These are phyloP conservation scores for Chaenocephalus aceratus DNA, from an alignment of 2,113 vertebrate genomes.

Conservation along the genomic window DNA sequence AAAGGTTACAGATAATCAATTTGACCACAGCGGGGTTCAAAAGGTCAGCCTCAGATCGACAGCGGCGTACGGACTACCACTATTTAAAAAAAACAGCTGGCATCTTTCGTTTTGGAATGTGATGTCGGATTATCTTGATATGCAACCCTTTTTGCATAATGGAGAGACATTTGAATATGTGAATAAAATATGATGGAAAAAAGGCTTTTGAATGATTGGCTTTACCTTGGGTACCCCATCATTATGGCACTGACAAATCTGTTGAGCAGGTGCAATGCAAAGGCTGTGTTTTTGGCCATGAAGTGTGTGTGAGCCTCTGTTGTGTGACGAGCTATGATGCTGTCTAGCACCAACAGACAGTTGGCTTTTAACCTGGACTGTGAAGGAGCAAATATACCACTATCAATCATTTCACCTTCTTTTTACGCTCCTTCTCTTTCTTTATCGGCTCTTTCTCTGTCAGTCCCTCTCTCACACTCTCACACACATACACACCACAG, in stretches of 20 bases:
- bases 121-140: conserved; percentile 59
- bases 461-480: background rate
- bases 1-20: conserved; percentile 78
- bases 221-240: conserved; percentile 57
- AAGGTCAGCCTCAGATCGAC: conserved; percentile 71
- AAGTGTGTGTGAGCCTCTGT: conserved; percentile 3
- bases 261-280: conserved; percentile 34
- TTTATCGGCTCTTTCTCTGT: conserved; percentile 18
- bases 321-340: conserved; percentile 32
- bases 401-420: conserved; percentile 60
- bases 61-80: conserved; percentile 51
- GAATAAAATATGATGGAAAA: conserved; percentile 65
- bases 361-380: conserved; percentile 56
- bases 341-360: conserved; percentile 36
- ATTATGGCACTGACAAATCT: conserved; percentile 38
- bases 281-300: conserved; percentile 18
- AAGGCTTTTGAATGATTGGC: conserved; percentile 46
- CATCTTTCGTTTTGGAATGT: conserved; percentile 55
- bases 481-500: conserved; percentile 40
- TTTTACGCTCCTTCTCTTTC: conserved; percentile 10
- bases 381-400: conserved; percentile 50
- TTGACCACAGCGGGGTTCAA: conserved; percentile 72
- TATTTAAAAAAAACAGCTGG: conserved; percentile 56
- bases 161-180: conserved; percentile 65
- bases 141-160: conserved; percentile 64